Percentiles rank a stretch among this genome's conserved stretches.
Conservation (phyloP, 1,140 invertebrate species). For the Zaprionus africanus region DNA sequence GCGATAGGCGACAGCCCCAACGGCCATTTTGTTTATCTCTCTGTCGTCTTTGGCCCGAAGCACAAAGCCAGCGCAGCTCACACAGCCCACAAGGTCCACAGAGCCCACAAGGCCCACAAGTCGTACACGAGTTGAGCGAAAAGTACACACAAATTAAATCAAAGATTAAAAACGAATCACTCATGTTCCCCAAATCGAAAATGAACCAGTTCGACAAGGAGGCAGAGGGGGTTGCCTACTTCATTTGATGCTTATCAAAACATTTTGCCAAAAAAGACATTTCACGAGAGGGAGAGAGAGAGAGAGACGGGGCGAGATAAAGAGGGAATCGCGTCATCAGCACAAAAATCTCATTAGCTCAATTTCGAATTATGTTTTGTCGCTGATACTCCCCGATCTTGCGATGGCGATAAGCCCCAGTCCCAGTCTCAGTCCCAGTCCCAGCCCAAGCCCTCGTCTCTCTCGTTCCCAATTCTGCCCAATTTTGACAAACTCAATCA, state of each 20-base stretch:
- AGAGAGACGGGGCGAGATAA: not conserved
- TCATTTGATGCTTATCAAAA: slow-evolving; percentile 59
- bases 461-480: not conserved
- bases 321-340: slow-evolving; percentile 59
- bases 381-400: slow-evolving; percentile 53
- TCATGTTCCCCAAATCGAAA: slow-evolving; percentile 66
- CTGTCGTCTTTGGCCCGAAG: slow-evolving; percentile 27
- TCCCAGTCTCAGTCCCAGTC: not conserved
- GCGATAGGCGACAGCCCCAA: slow-evolving; percentile 50
- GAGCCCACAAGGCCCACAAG: not conserved
- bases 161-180: slow-evolving; percentile 80
- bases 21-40: slow-evolving; percentile 65
- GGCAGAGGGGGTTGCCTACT: slow-evolving; percentile 11
- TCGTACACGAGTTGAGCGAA: not conserved
- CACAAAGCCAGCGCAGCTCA: not conserved
- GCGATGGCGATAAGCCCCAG: slow-evolving; percentile 35
- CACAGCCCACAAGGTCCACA: slow-evolving; percentile 10
- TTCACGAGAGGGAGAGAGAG: not conserved
- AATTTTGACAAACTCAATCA: slow-evolving; percentile 56
- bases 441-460: too few relatives aligned
- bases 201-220: slow-evolving; percentile 29
- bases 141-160: slow-evolving; percentile 65
- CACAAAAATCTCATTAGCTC: slow-evolving; percentile 75
- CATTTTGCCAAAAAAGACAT: slow-evolving; percentile 48
- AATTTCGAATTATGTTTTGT: slow-evolving; percentile 57